These are phyloP conservation scores for Cercopithecus hamlyni DNA, from an alignment of 2,797 vertebrate species.

Conservation along the genomic window DNA sequence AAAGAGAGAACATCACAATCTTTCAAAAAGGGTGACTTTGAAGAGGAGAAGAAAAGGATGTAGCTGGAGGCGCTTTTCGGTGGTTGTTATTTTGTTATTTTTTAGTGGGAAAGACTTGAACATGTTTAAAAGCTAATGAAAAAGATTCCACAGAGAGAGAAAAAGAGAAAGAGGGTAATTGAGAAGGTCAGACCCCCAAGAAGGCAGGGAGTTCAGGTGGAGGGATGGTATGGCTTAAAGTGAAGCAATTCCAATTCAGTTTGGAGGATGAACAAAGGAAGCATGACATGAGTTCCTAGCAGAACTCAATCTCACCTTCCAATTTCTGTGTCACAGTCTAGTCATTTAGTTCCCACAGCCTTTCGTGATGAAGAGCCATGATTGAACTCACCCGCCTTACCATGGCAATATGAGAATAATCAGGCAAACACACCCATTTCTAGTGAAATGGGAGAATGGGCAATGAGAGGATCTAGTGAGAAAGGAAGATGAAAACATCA, in stretches of 20 bases:
- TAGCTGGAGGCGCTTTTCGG: background rate
- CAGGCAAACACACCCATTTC: background rate
- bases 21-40: background rate
- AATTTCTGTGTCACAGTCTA: background rate
- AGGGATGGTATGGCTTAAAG: background rate
- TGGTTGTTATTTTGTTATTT: background rate
- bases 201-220: background rate
- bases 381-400: background rate
- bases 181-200: background rate
- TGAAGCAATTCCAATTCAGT: background rate
- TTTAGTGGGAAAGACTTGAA: background rate
- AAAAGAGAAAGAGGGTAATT: background rate
- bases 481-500: background rate
- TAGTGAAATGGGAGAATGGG: background rate
- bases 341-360: background rate
- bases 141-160: background rate
- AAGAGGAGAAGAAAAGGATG: background rate
- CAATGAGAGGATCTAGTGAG: background rate
- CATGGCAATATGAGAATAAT: accelerated
- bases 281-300: background rate
- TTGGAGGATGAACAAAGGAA: background rate
- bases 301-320: background rate
- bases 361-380: background rate
- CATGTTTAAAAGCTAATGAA: slow-evolving; percentile 15
- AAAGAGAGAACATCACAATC: background rate